Conservation (phyloP, 2,113 vertebrate genomes). For the Platichthys flesus region DNA sequence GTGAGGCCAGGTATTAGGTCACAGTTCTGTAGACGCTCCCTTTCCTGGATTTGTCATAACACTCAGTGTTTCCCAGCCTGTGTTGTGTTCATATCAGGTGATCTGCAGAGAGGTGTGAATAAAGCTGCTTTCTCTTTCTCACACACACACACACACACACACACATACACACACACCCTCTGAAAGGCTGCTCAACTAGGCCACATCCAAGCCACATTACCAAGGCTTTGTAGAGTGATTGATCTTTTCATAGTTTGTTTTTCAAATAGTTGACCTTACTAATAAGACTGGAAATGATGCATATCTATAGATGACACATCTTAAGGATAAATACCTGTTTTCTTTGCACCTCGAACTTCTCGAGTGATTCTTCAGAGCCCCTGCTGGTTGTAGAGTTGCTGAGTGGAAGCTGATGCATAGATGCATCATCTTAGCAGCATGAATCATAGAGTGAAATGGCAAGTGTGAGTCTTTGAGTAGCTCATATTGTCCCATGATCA, state of each 20-base stretch:
- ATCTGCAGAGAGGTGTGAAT: slow-evolving; percentile 17
- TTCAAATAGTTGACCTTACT: neutral
- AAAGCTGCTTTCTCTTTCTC: slow-evolving; percentile 1
- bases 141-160: neutral
- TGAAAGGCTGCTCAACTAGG: neutral
- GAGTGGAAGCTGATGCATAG: neutral
- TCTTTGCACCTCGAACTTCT: neutral
- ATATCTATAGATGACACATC: neutral
- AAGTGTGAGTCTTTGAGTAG: neutral
- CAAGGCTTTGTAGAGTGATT: neutral
- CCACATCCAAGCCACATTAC: neutral
- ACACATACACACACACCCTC: neutral
- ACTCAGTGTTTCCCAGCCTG: neutral
- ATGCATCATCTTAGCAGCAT: slow-evolving; percentile 14
- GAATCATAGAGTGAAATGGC: slow-evolving; percentile 10
- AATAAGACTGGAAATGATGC: neutral
- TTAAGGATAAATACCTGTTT: neutral
- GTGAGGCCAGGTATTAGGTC: neutral
- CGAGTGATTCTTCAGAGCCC: neutral
- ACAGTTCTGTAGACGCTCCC: neutral
- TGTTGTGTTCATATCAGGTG: slow-evolving; percentile 46
- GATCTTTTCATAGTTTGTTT: neutral
- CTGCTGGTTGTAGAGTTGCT: neutral
- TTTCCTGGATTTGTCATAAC: neutral
- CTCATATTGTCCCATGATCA: neutral